Conservation (phyloP, 2,888 invertebrate genomes). For the Dasypolia templi region DNA sequence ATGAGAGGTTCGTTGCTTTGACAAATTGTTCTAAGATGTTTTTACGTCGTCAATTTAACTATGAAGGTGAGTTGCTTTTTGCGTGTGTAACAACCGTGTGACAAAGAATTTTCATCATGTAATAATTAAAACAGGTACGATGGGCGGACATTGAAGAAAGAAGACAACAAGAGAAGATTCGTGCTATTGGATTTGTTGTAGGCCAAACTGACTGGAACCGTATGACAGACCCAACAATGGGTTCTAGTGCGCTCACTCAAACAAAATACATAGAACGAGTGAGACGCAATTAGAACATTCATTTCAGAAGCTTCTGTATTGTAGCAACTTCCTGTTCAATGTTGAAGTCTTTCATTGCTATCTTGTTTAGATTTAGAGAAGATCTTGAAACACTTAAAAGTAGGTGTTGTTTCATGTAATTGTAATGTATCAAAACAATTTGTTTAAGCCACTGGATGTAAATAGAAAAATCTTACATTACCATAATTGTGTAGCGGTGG, state of each 20-base stretch:
- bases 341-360: constrained; percentile 14
- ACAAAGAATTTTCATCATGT: constrained; percentile 80
- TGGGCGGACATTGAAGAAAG: constrained; percentile 99
- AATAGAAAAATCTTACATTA: background rate
- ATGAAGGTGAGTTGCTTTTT: constrained; percentile 72
- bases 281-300: constrained; percentile 71
- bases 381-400: background rate
- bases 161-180: constrained; percentile 97
- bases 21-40: constrained; percentile 24
- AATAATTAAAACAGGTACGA: constrained; percentile 94
- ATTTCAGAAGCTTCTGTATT: constrained; percentile 9
- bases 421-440: constrained; percentile 7
- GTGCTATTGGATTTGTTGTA: constrained; percentile 98
- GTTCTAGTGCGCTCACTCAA: constrained; percentile 96
- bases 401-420: constrained; percentile 18
- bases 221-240: constrained; percentile 97
- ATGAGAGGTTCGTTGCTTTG: constrained; percentile 27
- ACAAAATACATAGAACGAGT: constrained; percentile 97
- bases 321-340: constrained; percentile 6
- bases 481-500: background rate
- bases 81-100: constrained; percentile 58
- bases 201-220: constrained; percentile 99
- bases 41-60: constrained; percentile 37
- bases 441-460: constrained; percentile 8
- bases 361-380: constrained; percentile 28